Conservation (phyloP, 2,888 invertebrate species). For the Leptopilina drosophilae region DNA sequence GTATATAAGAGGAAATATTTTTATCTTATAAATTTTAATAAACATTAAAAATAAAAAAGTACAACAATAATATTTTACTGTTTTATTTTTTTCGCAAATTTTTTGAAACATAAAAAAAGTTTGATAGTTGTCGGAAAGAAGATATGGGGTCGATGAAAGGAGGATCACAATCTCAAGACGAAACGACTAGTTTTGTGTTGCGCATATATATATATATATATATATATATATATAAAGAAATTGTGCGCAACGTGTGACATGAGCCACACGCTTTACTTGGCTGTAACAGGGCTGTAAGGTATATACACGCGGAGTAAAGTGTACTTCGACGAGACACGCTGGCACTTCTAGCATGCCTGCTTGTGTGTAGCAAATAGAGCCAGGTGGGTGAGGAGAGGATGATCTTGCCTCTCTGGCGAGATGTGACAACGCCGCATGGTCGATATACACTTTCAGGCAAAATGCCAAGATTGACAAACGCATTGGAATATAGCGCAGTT, state of each 20-base stretch:
- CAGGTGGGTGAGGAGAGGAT: slow-evolving; percentile 58
- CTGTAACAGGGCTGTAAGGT: too few relatives aligned
- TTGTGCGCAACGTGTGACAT: slow-evolving; percentile 65
- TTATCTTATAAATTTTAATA: too few relatives aligned
- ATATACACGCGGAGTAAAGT: slow-evolving; percentile 42
- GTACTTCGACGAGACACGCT: slow-evolving; percentile 60
- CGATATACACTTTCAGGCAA: slow-evolving; percentile 77
- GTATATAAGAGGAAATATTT: too few relatives aligned
- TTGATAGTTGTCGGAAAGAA: too few relatives aligned
- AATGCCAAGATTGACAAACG: slow-evolving; percentile 77
- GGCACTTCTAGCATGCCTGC: slow-evolving; percentile 63
- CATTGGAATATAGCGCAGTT: slow-evolving; percentile 70
- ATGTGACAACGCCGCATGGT: slow-evolving; percentile 76
- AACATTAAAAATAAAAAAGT: too few relatives aligned
- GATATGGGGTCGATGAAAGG: slow-evolving; percentile 16
- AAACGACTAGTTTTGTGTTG: slow-evolving; percentile 48
- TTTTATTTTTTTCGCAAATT: too few relatives aligned
- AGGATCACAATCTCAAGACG: slow-evolving; percentile 53
- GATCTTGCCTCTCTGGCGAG: slow-evolving; percentile 59
- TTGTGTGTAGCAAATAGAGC: slow-evolving; percentile 56
- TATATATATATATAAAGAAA: background rate
- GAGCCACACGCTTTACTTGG: slow-evolving; percentile 54
- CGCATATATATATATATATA: too few relatives aligned
- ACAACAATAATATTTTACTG: too few relatives aligned
- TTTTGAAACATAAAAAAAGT: too few relatives aligned